phyloP scores from a whole-genome alignment of 2,113 vertebrate species.

The Sphaerodactylus townsendi region DNA sequence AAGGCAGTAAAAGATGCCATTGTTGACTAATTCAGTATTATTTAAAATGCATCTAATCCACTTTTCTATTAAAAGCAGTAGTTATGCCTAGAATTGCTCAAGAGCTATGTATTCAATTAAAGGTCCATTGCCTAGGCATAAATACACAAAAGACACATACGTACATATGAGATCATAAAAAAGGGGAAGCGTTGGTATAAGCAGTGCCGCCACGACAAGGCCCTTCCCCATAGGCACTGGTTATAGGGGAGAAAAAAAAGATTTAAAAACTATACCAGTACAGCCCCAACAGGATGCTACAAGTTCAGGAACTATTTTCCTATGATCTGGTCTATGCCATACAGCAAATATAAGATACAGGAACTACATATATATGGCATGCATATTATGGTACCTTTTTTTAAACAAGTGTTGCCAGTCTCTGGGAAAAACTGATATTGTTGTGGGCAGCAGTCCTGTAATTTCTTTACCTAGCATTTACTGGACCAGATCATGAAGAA shows the following conservation, averaged over 20 bases:
- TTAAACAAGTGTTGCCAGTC: not conserved
- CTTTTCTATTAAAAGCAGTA: no score
- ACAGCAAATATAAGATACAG: not conserved
- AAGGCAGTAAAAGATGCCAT: not conserved
- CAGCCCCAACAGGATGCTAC: not conserved
- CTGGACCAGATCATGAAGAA: not conserved
- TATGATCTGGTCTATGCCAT: not conserved
- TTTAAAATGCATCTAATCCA: no score
- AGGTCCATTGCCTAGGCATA: not conserved
- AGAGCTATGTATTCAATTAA: not conserved
- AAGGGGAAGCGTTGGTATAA: slow-evolving; percentile 41
- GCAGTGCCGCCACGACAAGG: slow-evolving; percentile 48
- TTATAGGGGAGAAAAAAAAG: slow-evolving; percentile 2
- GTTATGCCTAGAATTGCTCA: not conserved
- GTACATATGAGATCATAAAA: not conserved
- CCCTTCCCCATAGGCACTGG: slow-evolving; percentile 41
- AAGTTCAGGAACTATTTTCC: not conserved
- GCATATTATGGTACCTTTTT: not conserved
- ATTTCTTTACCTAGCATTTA: not conserved
- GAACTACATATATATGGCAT: not conserved
- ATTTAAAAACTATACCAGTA: not conserved
- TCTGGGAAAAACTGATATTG: not conserved
- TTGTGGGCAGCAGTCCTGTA: not conserved
- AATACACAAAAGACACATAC: not conserved
- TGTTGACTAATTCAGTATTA: not conserved